Evolutionary conservation across 2,797 vertebrate genomes (phyloP).

Genomic region (Phrynocephalus forsythii): DNA sequence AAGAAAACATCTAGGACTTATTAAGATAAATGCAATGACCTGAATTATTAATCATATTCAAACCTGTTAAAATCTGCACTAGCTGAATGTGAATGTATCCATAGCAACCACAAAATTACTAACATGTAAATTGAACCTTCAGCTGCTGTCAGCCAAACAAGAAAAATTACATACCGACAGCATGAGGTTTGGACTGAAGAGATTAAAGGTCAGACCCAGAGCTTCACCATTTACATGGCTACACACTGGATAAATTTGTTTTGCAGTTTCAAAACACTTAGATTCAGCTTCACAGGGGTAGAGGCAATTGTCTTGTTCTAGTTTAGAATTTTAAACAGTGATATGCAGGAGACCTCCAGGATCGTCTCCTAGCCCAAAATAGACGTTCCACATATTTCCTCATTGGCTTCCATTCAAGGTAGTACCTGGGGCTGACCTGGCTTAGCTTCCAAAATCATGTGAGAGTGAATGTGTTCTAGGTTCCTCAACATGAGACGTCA

Average conservation of each 20-base stretch:
- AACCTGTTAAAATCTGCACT: constrained; percentile 57
- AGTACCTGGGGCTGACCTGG: too few species aligned
- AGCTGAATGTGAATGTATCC: constrained; percentile 59
- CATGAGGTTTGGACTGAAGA: constrained; percentile 36
- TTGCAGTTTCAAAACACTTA: not conserved
- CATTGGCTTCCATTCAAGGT: too few species aligned
- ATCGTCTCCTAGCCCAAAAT: too few species aligned
- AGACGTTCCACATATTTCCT: too few species aligned
- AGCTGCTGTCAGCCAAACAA: constrained; percentile 53
- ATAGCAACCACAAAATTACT: constrained; percentile 61
- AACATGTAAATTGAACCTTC: constrained; percentile 60
- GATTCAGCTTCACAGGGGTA: not conserved
- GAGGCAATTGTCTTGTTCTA: too few species aligned
- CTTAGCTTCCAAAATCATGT: too few species aligned
- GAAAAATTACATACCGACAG: constrained; percentile 44
- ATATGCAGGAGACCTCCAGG: too few species aligned
- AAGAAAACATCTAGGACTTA: constrained; percentile 52
- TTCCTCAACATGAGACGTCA: not conserved
- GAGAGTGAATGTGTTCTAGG: not conserved
- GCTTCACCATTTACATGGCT: constrained; percentile 30
- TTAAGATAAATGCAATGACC: constrained; percentile 58
- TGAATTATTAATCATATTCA: constrained; percentile 57
- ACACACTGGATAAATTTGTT: not conserved
- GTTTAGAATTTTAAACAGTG: too few species aligned
- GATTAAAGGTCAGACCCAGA: constrained; percentile 27